Percentiles rank a stretch among this genome's conserved stretches.
These are phyloP conservation scores for Hedychridium roseum DNA, from an alignment of 2,888 invertebrate species.

Conservation along the genomic window DNA sequence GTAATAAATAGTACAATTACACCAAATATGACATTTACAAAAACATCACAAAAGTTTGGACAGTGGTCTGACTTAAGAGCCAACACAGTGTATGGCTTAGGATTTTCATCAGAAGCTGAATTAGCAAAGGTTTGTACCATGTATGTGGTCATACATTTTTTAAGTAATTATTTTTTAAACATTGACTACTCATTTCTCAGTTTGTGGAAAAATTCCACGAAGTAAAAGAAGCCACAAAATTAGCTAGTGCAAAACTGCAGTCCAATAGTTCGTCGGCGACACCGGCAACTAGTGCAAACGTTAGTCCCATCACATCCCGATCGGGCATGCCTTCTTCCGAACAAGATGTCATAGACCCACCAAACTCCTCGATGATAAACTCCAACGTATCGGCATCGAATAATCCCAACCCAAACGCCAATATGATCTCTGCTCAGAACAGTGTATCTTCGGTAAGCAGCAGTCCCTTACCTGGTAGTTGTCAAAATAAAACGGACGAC, in stretches of 20 bases:
- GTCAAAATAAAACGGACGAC: slow-evolving; percentile 57
- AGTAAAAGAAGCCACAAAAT: slow-evolving; percentile 92
- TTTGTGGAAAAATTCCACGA: slow-evolving; percentile 99
- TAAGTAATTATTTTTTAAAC: slow-evolving; percentile 10
- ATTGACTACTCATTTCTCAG: slow-evolving; percentile 63
- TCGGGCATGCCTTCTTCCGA: slow-evolving; percentile 66
- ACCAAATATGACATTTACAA: slow-evolving; percentile 97
- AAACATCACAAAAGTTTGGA: slow-evolving; percentile 98
- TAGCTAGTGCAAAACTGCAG: slow-evolving; percentile 71
- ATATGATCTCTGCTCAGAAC: slow-evolving; percentile 61
- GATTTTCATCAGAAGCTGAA: slow-evolving; percentile 94
- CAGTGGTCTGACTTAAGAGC: slow-evolving; percentile 98
- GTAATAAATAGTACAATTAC: slow-evolving; percentile 98
- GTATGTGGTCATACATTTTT: slow-evolving; percentile 1
- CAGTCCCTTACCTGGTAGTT: slow-evolving; percentile 58
- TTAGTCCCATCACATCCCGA: slow-evolving; percentile 81
- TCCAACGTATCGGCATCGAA: slow-evolving; percentile 61
- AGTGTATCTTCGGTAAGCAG: slow-evolving; percentile 60
- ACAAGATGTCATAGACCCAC: slow-evolving; percentile 66
- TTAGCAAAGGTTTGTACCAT: slow-evolving; percentile 78
- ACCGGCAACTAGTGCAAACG: slow-evolving; percentile 87
- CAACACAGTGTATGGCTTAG: slow-evolving; percentile 96
- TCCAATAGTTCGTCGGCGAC: slow-evolving; percentile 76
- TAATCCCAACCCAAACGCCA: slow-evolving; percentile 60
- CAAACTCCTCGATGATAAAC: slow-evolving; percentile 65